Conservation (phyloP, 2,113 vertebrate species). For the Protobothrops mucrosquamatus region DNA sequence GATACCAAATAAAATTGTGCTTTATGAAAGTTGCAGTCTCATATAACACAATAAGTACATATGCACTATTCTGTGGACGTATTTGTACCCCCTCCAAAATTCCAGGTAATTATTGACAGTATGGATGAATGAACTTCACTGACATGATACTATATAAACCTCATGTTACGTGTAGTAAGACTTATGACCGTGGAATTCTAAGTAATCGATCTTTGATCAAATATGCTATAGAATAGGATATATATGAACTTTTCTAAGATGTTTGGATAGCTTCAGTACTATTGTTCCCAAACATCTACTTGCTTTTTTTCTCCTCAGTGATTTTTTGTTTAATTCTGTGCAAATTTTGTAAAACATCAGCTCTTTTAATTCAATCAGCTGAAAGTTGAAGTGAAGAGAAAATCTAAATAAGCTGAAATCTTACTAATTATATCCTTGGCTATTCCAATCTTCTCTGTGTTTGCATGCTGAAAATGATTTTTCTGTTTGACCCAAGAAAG, state of each 20-base stretch:
- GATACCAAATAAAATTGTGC: not conserved
- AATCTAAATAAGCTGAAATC: conserved; percentile 20
- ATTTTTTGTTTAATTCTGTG: conserved; percentile 5
- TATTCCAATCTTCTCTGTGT: conserved; percentile 46
- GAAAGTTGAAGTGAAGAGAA: conserved; percentile 35
- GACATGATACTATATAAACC: not conserved
- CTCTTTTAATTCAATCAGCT: conserved; percentile 32
- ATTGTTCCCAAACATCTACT: not conserved
- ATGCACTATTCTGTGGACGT: not conserved
- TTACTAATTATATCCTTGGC: conserved; percentile 44
- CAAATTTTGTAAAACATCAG: not conserved
- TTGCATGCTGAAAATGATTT: conserved; percentile 54
- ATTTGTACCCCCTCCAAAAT: not conserved
- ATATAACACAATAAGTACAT: not conserved
- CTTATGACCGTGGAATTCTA: not conserved
- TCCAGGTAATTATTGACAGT: not conserved
- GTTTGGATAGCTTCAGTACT: not conserved
- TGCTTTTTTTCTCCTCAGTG: not conserved
- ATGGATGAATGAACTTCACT: not conserved
- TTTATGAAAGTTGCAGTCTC: not conserved
- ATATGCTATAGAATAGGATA: not conserved
- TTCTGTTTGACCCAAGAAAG: conserved; percentile 58
- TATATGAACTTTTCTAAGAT: not conserved
- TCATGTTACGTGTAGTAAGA: not conserved
- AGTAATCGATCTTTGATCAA: not conserved